These are phyloP conservation scores for Hydrotaea diabolus DNA, from an alignment of 2,888 invertebrate genomes.

Conservation along the genomic window DNA sequence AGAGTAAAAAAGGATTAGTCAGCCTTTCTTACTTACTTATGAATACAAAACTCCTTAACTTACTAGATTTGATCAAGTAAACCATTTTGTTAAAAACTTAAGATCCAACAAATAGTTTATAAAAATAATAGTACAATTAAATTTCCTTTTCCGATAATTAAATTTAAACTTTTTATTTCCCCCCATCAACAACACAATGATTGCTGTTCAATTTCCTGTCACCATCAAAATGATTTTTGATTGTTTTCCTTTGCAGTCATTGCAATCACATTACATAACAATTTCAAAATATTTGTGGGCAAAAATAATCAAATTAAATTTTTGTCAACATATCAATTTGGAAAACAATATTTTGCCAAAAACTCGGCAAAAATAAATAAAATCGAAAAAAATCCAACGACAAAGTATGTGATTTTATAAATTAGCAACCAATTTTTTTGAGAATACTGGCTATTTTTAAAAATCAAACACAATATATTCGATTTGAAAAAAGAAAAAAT, in stretches of 20 bases:
- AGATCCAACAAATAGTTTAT: too few relatives aligned
- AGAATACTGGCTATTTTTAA: slow-evolving; percentile 20
- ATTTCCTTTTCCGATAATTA: too few relatives aligned
- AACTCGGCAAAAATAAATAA: too few relatives aligned
- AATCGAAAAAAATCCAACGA: not conserved
- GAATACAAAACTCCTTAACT: too few relatives aligned
- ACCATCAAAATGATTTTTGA: not conserved
- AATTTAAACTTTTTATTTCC: too few relatives aligned
- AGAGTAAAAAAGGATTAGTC: too few relatives aligned
- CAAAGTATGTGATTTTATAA: not conserved
- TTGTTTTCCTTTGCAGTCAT: not conserved
- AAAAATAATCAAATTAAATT: slow-evolving; percentile 31
- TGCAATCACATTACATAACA: slow-evolving; percentile 13
- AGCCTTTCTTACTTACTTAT: too few relatives aligned
- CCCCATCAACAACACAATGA: too few relatives aligned
- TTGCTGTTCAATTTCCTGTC: slow-evolving; percentile 7
- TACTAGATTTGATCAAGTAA: too few relatives aligned
- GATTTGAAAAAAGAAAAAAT: too few relatives aligned
- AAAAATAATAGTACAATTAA: too few relatives aligned
- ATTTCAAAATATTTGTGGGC: slow-evolving; percentile 14
- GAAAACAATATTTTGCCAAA: slow-evolving; percentile 25
- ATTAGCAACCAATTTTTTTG: slow-evolving; percentile 17
- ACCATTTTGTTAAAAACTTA: too few relatives aligned
- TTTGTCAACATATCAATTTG: slow-evolving; percentile 39
- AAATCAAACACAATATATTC: slow-evolving; percentile 17